phyloP scores from a whole-genome alignment of 2,113 vertebrate genomes.

The Gambusia holbrooki region DNA sequence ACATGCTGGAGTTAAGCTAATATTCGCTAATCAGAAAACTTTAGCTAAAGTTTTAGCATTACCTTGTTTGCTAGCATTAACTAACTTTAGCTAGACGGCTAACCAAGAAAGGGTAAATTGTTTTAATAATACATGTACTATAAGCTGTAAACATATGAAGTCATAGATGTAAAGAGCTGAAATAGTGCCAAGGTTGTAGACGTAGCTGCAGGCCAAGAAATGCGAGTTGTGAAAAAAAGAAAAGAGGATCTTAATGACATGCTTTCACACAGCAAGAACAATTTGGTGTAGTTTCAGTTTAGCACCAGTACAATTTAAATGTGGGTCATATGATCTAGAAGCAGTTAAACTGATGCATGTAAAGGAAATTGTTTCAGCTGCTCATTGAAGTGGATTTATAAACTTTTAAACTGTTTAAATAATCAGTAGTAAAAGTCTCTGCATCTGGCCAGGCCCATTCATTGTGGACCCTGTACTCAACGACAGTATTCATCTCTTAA shows the following conservation, averaged over 20 bases:
- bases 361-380: neutral
- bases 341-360: neutral
- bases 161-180: neutral
- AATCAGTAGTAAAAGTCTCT: conserved; percentile 8
- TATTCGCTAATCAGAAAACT: too few species aligned
- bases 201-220: neutral
- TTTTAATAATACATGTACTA: neutral
- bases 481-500: conserved; percentile 62
- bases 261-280: neutral
- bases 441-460: conserved; percentile 33
- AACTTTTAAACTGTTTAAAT: conserved; percentile 41
- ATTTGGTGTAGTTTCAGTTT: conserved; percentile 20
- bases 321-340: conserved; percentile 47
- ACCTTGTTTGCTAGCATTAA: neutral
- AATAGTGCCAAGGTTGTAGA: neutral
- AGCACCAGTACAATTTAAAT: conserved; percentile 46
- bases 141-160: neutral
- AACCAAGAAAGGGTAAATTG: neutral
- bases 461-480: conserved; percentile 36
- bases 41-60: too few species aligned
- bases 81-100: neutral
- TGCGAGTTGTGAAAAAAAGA: neutral
- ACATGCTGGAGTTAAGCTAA: too few species aligned
- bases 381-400: conserved; percentile 13
- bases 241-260: neutral